These are phyloP conservation scores for Cynopterus brachyotis DNA, from an alignment of 2,113 vertebrate species.

Conservation along the genomic window DNA sequence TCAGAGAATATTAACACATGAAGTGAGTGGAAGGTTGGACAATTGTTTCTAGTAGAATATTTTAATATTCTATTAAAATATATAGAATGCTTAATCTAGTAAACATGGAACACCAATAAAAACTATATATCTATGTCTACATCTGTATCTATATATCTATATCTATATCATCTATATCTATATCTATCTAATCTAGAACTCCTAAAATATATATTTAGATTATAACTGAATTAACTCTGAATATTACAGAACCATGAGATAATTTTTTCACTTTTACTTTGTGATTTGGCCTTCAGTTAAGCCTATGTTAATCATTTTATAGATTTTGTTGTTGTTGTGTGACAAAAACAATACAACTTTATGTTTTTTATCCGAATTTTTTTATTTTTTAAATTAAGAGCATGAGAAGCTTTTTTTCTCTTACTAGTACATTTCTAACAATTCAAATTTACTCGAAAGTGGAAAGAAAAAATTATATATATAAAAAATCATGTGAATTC, in stretches of 20 bases:
- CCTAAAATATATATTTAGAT: neutral
- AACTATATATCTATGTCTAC: neutral
- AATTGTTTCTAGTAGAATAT: neutral
- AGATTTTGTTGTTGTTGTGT: neutral
- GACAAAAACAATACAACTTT: neutral
- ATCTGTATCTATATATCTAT: no score
- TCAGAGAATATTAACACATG: conserved; percentile 13
- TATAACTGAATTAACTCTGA: neutral
- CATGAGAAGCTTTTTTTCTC: neutral
- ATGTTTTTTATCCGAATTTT: neutral
- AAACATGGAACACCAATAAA: neutral
- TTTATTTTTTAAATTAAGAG: neutral
- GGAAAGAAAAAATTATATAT: neutral
- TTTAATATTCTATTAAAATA: no score
- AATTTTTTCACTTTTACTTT: neutral
- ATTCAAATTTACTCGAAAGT: neutral
- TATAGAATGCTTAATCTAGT: neutral
- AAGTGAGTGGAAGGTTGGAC: neutral
- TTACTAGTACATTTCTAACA: neutral
- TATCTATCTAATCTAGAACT: no score
- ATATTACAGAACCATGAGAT: neutral
- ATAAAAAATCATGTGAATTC: neutral
- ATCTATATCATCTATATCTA: no score
- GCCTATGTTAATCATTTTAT: neutral
- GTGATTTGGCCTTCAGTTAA: neutral